Conservation (phyloP, 2,113 vertebrate genomes). For the Megaptera novaeangliae region DNA sequence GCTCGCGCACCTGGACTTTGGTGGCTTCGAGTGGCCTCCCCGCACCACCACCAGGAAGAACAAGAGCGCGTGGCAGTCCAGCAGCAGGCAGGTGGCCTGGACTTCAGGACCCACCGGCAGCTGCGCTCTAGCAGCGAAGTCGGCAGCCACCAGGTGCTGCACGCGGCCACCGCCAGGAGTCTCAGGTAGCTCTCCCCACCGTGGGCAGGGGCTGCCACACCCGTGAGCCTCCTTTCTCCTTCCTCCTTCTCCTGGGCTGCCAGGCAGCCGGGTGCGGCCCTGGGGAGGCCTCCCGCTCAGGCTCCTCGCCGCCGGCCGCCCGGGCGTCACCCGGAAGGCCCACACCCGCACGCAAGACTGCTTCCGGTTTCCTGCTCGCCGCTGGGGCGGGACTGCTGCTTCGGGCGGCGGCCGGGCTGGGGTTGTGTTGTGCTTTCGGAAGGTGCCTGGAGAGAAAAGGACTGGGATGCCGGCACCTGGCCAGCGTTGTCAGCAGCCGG, state of each 20-base stretch:
- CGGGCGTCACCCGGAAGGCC: neutral
- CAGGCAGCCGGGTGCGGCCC: neutral
- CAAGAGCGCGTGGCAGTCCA: slow-evolving; percentile 85
- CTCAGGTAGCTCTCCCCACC: slow-evolving; percentile 83
- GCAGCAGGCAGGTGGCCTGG: slow-evolving; percentile 80
- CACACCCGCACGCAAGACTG: neutral
- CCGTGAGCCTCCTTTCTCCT: neutral
- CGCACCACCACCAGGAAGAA: slow-evolving; percentile 85
- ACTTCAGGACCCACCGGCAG: slow-evolving; percentile 91
- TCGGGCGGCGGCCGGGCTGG: neutral
- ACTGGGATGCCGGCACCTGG: neutral
- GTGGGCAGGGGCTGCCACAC: neutral
- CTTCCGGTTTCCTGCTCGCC: neutral
- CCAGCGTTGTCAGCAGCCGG: neutral
- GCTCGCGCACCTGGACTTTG: slow-evolving; percentile 86
- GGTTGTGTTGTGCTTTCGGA: neutral
- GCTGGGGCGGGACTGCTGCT: neutral
- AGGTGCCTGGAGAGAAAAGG: neutral
- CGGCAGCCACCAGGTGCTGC: slow-evolving; percentile 87
- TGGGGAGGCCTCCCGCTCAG: neutral
- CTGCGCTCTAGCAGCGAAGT: slow-evolving; percentile 88
- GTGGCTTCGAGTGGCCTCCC: slow-evolving; percentile 80
- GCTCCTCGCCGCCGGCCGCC: neutral
- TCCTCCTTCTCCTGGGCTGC: neutral
- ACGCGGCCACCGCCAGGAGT: slow-evolving; percentile 87